Conservation (phyloP, 2,888 invertebrate genomes). For the Machimus atricapillus region DNA sequence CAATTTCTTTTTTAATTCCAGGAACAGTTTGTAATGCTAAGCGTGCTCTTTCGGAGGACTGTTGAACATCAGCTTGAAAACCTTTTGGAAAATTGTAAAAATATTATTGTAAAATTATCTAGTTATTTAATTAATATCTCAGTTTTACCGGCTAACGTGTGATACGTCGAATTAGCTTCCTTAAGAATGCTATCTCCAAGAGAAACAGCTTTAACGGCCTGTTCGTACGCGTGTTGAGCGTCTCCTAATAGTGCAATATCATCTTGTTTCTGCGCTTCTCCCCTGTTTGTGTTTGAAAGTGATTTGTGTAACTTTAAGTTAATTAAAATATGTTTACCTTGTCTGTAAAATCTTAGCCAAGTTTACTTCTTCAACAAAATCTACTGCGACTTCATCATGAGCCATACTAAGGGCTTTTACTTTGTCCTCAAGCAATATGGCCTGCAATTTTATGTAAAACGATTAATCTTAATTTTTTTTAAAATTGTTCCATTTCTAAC, state of each 20-base stretch:
- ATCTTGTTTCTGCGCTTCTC: slow-evolving; percentile 75
- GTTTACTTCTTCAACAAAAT: slow-evolving; percentile 71
- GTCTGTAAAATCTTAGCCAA: slow-evolving; percentile 67
- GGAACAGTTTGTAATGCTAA: slow-evolving; percentile 78
- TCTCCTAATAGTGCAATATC: slow-evolving; percentile 81
- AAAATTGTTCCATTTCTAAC: slow-evolving; percentile 58
- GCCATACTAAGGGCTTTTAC: slow-evolving; percentile 54
- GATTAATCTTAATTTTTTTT: background rate
- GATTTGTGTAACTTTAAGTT: background rate
- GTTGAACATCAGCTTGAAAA: slow-evolving; percentile 89
- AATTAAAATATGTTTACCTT: background rate
- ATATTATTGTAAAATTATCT: background rate
- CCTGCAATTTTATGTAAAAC: background rate
- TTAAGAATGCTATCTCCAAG: slow-evolving; percentile 82
- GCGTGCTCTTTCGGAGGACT: slow-evolving; percentile 81
- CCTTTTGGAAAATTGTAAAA: slow-evolving; percentile 62
- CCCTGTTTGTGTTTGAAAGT: slow-evolving; percentile 54
- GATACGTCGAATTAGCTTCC: slow-evolving; percentile 80
- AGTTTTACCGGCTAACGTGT: slow-evolving; percentile 64
- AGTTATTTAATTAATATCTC: background rate
- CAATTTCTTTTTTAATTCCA: slow-evolving; percentile 75
- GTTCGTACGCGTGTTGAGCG: slow-evolving; percentile 76
- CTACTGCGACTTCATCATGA: slow-evolving; percentile 66
- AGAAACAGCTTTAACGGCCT: slow-evolving; percentile 83
- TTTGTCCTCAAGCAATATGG: slow-evolving; percentile 48